Conservation (phyloP, 1,140 invertebrate genomes). For the Holcopasites calliopsidis region DNA sequence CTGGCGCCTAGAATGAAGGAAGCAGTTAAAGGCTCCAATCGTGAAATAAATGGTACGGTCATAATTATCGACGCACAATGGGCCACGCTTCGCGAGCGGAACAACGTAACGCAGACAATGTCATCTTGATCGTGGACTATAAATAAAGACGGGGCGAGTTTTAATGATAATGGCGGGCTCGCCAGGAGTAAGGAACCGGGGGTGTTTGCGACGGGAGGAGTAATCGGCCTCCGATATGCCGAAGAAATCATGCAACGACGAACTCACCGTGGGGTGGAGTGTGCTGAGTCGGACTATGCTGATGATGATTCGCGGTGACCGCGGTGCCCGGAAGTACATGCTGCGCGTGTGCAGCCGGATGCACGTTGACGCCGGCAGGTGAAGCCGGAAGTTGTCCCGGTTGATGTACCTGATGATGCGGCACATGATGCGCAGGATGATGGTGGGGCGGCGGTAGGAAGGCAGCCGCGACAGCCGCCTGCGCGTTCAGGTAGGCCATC, state of each 20-base stretch:
- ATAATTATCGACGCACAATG: conserved; percentile 42
- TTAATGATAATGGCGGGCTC: conserved; percentile 40
- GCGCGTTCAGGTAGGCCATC: conserved; percentile 93
- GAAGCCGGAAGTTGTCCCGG: conserved; percentile 74
- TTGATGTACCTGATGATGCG: conserved; percentile 78
- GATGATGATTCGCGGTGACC: conserved; percentile 74
- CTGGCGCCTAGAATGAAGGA: neutral
- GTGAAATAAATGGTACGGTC: conserved; percentile 46
- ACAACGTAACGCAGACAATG: conserved; percentile 41
- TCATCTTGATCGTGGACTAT: conserved; percentile 47
- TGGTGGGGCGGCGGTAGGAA: conserved; percentile 87
- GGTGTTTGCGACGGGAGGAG: no score
- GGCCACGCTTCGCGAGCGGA: conserved; percentile 34
- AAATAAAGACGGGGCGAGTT: conserved; percentile 35
- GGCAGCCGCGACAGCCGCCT: conserved; percentile 91
- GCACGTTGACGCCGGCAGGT: conserved; percentile 73
- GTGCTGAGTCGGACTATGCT: conserved; percentile 76
- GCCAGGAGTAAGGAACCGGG: no score
- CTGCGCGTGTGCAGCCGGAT: conserved; percentile 76
- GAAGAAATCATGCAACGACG: no score
- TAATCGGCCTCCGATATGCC: no score
- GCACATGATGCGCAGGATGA: conserved; percentile 77
- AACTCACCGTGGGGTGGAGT: conserved; percentile 76
- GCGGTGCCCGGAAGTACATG: conserved; percentile 75
- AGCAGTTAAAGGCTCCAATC: conserved; percentile 45